Conservation (phyloP, 2,113 vertebrate genomes). For the Tympanuchus pallidicinctus region DNA sequence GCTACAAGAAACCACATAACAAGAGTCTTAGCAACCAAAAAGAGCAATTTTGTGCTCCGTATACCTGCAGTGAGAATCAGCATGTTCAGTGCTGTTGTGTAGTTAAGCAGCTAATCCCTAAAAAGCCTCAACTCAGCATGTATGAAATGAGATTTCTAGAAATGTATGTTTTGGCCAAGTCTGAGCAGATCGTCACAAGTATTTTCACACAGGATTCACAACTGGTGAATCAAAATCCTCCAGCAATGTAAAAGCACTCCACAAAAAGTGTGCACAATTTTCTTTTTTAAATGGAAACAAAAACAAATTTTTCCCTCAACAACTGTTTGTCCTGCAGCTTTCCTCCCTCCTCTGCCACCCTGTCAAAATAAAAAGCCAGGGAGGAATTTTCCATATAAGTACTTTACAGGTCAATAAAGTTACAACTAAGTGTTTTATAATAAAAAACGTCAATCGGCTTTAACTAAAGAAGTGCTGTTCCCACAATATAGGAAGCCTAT, state of each 20-base stretch:
- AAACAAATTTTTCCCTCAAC: background rate
- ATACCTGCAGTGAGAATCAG: slow-evolving; percentile 10
- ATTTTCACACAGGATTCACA: background rate
- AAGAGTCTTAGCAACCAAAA: slow-evolving; percentile 18
- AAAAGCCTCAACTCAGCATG: slow-evolving; percentile 26
- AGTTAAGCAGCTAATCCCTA: slow-evolving; percentile 41
- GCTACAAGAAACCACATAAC: background rate
- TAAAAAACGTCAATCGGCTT: background rate
- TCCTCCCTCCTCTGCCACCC: background rate
- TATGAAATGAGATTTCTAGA: slow-evolving; percentile 47
- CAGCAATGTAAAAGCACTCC: background rate
- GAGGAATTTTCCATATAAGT: background rate
- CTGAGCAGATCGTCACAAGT: background rate
- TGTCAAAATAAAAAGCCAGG: background rate
- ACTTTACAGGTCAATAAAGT: background rate
- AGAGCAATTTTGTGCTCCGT: background rate
- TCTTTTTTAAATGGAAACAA: background rate
- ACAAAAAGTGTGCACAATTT: background rate
- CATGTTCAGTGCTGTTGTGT: background rate
- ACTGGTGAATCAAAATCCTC: background rate
- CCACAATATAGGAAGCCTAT: background rate
- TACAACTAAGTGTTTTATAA: background rate
- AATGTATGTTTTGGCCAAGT: background rate
- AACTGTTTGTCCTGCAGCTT: slow-evolving; percentile 1
- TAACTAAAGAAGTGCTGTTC: background rate